Percentiles rank a stretch among this genome's conserved stretches.
Evolutionary conservation across 1,140 invertebrate species (phyloP).

Genomic region (Rhynchophorus ferrugineus): DNA sequence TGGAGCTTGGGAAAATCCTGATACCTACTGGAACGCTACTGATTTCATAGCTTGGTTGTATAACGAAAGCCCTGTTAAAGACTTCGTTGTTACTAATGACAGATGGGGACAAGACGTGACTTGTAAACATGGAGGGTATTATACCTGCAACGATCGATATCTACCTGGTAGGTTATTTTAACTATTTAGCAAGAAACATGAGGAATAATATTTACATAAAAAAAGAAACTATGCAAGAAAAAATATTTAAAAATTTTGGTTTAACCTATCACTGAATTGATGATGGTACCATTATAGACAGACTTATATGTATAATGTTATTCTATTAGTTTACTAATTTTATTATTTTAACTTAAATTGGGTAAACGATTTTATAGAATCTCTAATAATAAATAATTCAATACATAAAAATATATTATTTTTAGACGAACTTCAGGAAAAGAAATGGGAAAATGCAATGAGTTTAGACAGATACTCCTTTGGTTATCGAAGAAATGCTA

Average conservation of each 20-base stretch:
- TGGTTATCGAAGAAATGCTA: not conserved
- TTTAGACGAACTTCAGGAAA: not conserved
- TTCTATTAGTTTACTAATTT: no score
- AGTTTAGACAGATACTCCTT: not conserved
- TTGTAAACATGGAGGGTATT: slow-evolving; percentile 85
- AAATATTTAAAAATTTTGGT: no score
- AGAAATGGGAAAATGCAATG: not conserved
- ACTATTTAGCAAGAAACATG: no score
- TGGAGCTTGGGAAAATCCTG: slow-evolving; percentile 77
- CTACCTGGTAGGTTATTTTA: not conserved
- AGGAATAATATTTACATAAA: no score
- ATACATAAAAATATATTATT: no score
- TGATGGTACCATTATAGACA: no score
- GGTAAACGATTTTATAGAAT: no score
- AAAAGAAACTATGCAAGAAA: no score
- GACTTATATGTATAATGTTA: no score
- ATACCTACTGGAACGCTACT: slow-evolving; percentile 73
- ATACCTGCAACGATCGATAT: slow-evolving; percentile 75
- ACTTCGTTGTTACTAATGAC: slow-evolving; percentile 81
- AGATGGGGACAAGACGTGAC: slow-evolving; percentile 70
- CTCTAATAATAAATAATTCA: no score
- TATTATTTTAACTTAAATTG: no score
- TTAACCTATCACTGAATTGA: no score
- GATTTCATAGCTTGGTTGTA: slow-evolving; percentile 88
- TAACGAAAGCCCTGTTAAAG: slow-evolving; percentile 86